Base-by-base conservation (phyloP, 2,888 invertebrate species). In the Nomada ruficornis region DNA sequence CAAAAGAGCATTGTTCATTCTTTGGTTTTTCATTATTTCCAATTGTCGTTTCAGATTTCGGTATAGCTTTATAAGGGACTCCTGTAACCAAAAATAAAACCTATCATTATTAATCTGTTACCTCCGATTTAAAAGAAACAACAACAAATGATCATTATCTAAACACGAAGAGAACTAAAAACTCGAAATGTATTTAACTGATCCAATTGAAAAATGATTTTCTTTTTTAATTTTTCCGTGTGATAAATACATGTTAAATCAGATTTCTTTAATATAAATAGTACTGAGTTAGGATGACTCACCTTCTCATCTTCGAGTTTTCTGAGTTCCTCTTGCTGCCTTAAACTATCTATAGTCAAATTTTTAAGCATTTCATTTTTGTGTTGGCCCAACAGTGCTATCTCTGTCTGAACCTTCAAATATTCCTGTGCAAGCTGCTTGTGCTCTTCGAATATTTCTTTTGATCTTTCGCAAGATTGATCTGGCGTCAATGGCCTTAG, bases 341-440 rank as follows among this genome's bases (percentile, higher is more conserved):
- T 94, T 69, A 95, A 92, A 86, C 94, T 95, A 84, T 94, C 94
- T 78, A 94, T 93, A 76, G 93, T 94, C 82, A 95, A 92, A 83
- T 94, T 93, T 78, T 94, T 93, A 75, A 97, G 95, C 83, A 98
- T 94, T 91, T 97, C 96, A 86, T 96, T 96, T 94, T 96, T 97
- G 89, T 97, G 96, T 91, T 97, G 97, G 83, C 96, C 96, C 77
- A 98, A 95, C 90, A 97, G 96, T 54, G 97, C 97, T 82, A 98
- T 95, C 94, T 98, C 97, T 54, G 98, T 97, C 94, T 98, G 97
- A 83, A 98, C 97, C 94, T 97, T 97, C 77, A 98, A 95, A 94
- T 98, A 98, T 94, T 98, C 97, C 94, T 98, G 96, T 77, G 98
- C 98, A 87, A 98, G 94, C 94, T 97, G 95, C 92, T 97, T 97